Conservation (phyloP, 1,140 invertebrate genomes). For the Gonioctena quinquepunctata region DNA sequence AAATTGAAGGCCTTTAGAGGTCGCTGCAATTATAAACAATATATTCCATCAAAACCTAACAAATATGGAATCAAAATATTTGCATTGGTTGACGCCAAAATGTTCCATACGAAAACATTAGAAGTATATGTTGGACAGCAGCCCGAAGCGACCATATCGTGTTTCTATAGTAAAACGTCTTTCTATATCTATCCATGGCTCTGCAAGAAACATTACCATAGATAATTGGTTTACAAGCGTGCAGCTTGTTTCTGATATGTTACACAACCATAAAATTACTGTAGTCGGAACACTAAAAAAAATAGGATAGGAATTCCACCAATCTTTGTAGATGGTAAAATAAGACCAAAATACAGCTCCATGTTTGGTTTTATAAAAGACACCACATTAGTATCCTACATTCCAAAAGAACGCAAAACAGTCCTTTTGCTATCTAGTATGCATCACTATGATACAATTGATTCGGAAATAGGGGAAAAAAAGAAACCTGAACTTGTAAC, state of each 20-base stretch:
- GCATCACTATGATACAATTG: constrained; percentile 19
- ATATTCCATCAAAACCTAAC: constrained; percentile 31
- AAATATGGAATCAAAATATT: constrained; percentile 34
- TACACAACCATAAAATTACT: constrained; percentile 17
- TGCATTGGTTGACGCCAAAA: constrained; percentile 26
- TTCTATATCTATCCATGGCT: no score
- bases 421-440: constrained; percentile 23
- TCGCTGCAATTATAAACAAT: constrained; percentile 25
- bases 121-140: constrained; percentile 32
- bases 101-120: constrained; percentile 23
- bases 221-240: constrained; percentile 49
- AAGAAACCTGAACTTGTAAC: no score
- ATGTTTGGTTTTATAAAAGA: constrained; percentile 14
- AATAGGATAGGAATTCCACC: constrained; percentile 20
- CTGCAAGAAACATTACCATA: constrained; percentile 15
- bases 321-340: constrained; percentile 30
- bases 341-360: not conserved
- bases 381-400: constrained; percentile 1
- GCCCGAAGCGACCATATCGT: constrained; percentile 11
- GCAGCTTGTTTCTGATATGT: constrained; percentile 3
- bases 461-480: constrained; percentile 8
- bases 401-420: constrained; percentile 11
- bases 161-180: constrained; percentile 7
- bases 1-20: constrained; percentile 31
- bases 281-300: constrained; percentile 22